Evolutionary conservation across 2,888 invertebrate species (phyloP), one percentile per base, ranked within the genome.

Genomic region (Ectobius pallidus): DNA sequence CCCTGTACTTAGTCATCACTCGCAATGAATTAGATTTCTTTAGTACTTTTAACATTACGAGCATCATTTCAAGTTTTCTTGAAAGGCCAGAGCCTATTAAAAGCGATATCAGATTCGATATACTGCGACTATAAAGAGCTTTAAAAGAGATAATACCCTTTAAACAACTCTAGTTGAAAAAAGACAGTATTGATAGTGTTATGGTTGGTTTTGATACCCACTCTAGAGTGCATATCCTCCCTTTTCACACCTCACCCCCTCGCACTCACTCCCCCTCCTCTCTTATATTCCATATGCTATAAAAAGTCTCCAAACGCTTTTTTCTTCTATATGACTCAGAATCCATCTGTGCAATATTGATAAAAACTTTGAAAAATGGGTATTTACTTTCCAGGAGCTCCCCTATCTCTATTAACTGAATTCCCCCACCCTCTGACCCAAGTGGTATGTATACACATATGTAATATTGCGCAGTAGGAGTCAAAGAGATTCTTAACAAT

Each of bases 341-440:
- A 75, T 74, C 74, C 76, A 73, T 76, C 76, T 76, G 76, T 74
- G 74, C 69, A 74, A 73, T 74, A 76, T 76, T 76, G 76, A 76
- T 76, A 76, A 76, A 74, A 73, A 71, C 75, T 70, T 76, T 76
- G 74, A 76, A 76, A 76, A 76, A 76, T 76, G 76, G 76, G 73
- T 76, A 76, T 75, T 75, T 76, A 76, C 74, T 73, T 74, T 73
- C 71, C 69, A 71, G 67, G 67, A 73, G 71, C 73, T 58, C 70
- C 70, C 70, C 58, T 44, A 30, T 27, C 65, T 65, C 65, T 65
- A 65, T 65, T 65, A 65, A 65, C 44, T 65, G 65, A 58, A 65
- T 44, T 27, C 18, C 65, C 4, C n/a, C 27, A 27, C 63, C 63
- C 63, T n/a, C 7, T 65, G 63, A 65, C 42, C 63, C 63, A 42